phyloP scores from a whole-genome alignment of 2,797 vertebrate genomes.

The Cuculus canorus region DNA sequence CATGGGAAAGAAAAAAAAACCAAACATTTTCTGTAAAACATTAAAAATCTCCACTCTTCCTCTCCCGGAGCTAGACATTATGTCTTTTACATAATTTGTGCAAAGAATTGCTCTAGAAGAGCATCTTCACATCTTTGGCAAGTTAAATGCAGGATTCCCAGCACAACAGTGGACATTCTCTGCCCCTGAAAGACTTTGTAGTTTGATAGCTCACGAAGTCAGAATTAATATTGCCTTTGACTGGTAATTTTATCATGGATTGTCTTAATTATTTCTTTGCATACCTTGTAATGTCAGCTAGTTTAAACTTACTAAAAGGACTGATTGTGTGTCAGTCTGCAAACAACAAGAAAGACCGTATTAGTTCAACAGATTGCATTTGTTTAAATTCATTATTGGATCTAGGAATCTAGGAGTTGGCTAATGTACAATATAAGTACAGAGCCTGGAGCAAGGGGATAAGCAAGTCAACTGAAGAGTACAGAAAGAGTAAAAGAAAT shows the following conservation, averaged over 20 bases:
- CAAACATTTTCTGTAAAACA: neutral
- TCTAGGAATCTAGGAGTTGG: neutral
- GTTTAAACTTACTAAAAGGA: neutral
- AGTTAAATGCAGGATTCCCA: neutral
- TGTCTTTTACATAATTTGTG: neutral
- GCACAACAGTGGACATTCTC: rapidly evolving
- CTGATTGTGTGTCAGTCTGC: neutral
- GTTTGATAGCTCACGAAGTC: neutral
- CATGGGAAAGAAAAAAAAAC: neutral
- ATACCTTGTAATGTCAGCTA: neutral
- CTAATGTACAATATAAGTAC: neutral
- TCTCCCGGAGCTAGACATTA: neutral
- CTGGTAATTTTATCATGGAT: neutral
- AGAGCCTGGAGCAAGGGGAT: neutral
- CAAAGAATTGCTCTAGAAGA: neutral
- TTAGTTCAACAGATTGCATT: neutral
- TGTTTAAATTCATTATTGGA: neutral
- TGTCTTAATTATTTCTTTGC: neutral
- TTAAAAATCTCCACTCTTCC: neutral
- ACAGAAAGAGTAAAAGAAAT: neutral
- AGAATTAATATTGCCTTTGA: neutral
- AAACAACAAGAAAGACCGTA: neutral
- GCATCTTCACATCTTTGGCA: neutral
- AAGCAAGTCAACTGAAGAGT: neutral
- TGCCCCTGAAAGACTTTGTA: neutral